Base-by-base conservation (phyloP, 2,888 invertebrate species). In the Pheosia tremula region DNA sequence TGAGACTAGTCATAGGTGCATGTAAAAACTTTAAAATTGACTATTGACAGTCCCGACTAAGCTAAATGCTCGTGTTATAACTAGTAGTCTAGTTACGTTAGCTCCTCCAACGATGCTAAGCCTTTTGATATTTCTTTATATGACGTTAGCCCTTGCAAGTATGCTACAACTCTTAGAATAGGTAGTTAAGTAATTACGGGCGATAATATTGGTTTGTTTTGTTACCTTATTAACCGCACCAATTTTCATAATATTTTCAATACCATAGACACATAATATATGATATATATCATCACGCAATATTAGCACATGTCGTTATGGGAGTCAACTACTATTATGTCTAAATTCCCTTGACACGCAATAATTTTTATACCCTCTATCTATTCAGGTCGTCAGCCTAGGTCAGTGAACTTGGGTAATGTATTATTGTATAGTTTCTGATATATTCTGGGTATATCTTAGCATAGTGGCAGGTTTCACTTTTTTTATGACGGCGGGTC, bases 321-420 rank as follows among this genome's bases (percentile, higher is more conserved):
- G 43, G 43, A 43, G n/a, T 47, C 47, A 47, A n/a, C n/a, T 47
- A 47, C n/a, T 47, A 11, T 47, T n/a, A 5, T 47, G n/a, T n/a
- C 47, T 47, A 47, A 50, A 50, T 10, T 37, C 53, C 9, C 53
- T 53, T 53, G 53, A 37, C 53, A 53, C 11, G 55, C 39, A 55
- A 39, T 55, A 38, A 55, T 55, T 55, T 55, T 55, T 39, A 38
- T 39, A 55, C 55, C 11, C 39, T 55, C 55, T 39, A 13, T 39
- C 39, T 39, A 39, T 55, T n/a, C 55, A 55, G 55, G 55, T 55
- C 55, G 55, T 39, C 55, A 39, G 55, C n/a, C 39, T 39, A 55
- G 55, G 55, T 55, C 55, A 55, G 39, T 39, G 55, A 39, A 55
- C 55, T 55, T 13, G 10, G 39, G 55, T 55, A 55, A 55, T 55